These are phyloP conservation scores for Mellivora capensis DNA, from an alignment of 2,113 vertebrate species.

Conservation along the genomic window DNA sequence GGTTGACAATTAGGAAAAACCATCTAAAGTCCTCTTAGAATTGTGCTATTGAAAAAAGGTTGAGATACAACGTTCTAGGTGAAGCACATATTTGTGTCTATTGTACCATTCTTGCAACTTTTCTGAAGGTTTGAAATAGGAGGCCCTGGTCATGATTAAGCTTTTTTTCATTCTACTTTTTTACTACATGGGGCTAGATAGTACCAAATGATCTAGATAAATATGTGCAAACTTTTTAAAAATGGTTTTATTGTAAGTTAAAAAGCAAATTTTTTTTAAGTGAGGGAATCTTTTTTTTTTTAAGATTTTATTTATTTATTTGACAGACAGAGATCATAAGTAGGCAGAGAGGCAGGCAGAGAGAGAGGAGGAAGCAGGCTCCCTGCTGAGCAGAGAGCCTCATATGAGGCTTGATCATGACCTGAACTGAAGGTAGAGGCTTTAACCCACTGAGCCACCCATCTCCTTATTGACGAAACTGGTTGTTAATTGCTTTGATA, in stretches of 20 bases:
- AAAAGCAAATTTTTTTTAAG: not conserved
- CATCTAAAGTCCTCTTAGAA: not conserved
- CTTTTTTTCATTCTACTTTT: not conserved
- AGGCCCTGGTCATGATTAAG: not conserved
- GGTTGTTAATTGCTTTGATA: not conserved
- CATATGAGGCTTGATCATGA: too few relatives aligned
- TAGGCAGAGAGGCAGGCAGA: too few relatives aligned
- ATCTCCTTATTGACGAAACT: not conserved
- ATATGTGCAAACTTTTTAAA: not conserved
- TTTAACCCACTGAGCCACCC: too few relatives aligned
- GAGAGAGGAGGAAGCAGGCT: too few relatives aligned
- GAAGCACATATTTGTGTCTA: not conserved
- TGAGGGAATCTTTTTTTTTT: too few relatives aligned
- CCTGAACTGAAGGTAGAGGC: too few relatives aligned
- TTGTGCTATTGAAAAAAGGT: not conserved
- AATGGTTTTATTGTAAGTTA: not conserved
- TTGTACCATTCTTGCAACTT: not conserved
- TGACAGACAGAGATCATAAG: too few relatives aligned
- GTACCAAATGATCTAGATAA: not conserved
- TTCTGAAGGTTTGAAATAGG: not conserved
- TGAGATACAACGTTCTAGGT: not conserved
- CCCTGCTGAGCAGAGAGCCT: too few relatives aligned
- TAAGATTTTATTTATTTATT: too few relatives aligned
- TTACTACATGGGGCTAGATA: not conserved
- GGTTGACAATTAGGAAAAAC: not conserved